These are phyloP conservation scores for Oreochromis tanganicae DNA, from an alignment of 2,113 vertebrate genomes.

Conservation along the genomic window DNA sequence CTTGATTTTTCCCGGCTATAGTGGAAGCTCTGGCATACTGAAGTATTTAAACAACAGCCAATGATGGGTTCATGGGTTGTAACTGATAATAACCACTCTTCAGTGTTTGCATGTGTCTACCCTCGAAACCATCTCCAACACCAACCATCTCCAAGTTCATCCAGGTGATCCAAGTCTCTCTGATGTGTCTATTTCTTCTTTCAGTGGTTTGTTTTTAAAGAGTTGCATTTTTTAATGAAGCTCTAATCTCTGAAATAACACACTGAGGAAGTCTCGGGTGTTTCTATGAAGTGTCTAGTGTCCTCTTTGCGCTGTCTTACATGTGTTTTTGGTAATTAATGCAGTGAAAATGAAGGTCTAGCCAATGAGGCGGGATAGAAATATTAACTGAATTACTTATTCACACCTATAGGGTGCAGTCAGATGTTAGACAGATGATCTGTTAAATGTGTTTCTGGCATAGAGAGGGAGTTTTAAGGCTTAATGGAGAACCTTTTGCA, in stretches of 20 bases:
- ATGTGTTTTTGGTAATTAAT: not conserved
- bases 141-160: not conserved
- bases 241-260: not conserved
- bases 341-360: not conserved
- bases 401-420: not conserved
- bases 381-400: not conserved
- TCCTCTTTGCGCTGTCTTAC: not conserved
- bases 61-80: not conserved
- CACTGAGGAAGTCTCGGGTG: not conserved
- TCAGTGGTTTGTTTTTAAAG: not conserved
- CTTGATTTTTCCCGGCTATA: not conserved
- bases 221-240: not conserved
- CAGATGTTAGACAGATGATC: not conserved
- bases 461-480: not conserved
- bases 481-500: not conserved
- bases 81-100: not conserved
- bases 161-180: not conserved
- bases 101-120: not conserved
- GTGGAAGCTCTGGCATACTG: not conserved
- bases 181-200: not conserved
- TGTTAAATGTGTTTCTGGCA: not conserved
- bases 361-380: not conserved
- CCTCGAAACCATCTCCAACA: not conserved
- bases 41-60: not conserved
- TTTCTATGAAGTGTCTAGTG: not conserved